phyloP scores from a whole-genome alignment of 92 coral and sea anemone genomes.

The Porites rus region DNA sequence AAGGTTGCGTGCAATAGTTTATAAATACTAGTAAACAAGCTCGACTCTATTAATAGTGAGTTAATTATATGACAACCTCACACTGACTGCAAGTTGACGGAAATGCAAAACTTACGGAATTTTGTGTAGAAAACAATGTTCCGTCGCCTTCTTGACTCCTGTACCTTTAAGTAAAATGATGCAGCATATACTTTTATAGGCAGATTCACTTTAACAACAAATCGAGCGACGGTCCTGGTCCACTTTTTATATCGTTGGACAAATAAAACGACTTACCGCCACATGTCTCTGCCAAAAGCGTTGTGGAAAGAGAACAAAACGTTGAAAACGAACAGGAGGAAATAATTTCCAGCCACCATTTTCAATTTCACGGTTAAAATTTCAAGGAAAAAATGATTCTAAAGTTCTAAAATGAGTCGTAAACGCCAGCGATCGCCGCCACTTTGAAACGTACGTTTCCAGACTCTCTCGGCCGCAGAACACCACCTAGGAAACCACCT shows the following conservation, averaged over 20 bases:
- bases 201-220: background rate
- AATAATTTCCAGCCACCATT: background rate
- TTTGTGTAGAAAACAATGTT: conserved; percentile 32
- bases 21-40: too few species aligned
- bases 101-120: conserved; percentile 5
- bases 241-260: background rate
- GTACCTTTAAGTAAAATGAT: conserved; percentile 1
- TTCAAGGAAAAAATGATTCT: too few species aligned
- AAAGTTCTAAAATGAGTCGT: too few species aligned
- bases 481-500: too few species aligned
- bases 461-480: too few species aligned
- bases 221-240: too few species aligned
- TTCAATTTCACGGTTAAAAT: background rate
- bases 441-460: too few species aligned
- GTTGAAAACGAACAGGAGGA: background rate
- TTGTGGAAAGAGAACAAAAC: background rate
- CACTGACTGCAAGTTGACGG: conserved; percentile 6
- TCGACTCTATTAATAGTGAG: too few species aligned
- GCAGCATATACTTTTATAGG: background rate
- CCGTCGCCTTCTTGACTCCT: conserved; percentile 49
- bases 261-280: conserved; percentile 57
- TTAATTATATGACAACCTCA: background rate
- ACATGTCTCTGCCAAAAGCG: conserved; percentile 38
- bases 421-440: too few species aligned
- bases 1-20: too few species aligned